Evolutionary conservation across 2,797 vertebrate species (phyloP), one percentile per base, ranked within the genome.

Genomic region (Hydrophis major): DNA sequence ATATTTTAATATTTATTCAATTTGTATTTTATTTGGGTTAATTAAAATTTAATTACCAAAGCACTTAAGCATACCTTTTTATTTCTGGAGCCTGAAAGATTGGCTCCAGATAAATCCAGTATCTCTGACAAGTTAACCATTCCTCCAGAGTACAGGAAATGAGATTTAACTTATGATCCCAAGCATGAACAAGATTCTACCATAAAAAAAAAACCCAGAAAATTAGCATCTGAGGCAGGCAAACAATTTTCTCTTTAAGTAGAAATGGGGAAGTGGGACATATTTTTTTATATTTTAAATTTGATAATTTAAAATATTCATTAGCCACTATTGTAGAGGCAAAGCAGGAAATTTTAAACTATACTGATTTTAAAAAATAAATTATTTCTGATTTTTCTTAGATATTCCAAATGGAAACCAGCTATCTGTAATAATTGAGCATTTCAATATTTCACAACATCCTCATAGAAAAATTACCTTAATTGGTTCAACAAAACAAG

Each of bases 91-190:
- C 96, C 87, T 94, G 91, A 95, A 98, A 98, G 89, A 97, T 92
- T 86, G 97, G 97, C 91, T 97, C 97, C 83, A 98, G 96, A 90
- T 95, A 96, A 69, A 98, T 96, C 97, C 97, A 98, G 18, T 95
- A 96, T 89, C 96, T 97, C 92, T 98, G 97, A 91, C 97, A 98
- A 55, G 16, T 95, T 95, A 97, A 96, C 97, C 96, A 97, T 89
- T 97, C 96, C 20, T 96, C 96, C 90, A 98, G 90, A 59, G 97
- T 97, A 1, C 86, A 55, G 14, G 94, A 95, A 90, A 98, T 97
- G 86, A 97, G 94, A 60, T 88, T 95, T 78, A 98, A 93, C 10
- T 97, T 97, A 61, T 94, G 93, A 89, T 96, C 94, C 97, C 97
- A 98, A 59, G 96, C 92, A 88, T 94, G 92, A n/a, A 97, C 97